phyloP scores from a whole-genome alignment of 1,140 invertebrate genomes.

The Whitmania pigra region DNA sequence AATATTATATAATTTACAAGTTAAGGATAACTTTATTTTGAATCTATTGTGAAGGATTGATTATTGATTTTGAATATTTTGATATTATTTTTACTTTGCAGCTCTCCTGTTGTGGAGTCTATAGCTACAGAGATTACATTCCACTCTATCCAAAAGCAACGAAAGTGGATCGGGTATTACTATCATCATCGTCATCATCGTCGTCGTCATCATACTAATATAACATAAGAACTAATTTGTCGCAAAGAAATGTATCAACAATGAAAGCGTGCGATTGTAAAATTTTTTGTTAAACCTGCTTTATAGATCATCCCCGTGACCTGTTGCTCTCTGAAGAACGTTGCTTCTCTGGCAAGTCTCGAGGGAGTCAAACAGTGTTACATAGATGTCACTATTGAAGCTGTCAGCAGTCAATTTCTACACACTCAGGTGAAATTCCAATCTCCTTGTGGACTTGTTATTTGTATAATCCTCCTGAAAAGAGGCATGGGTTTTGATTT shows the following conservation, averaged over 20 bases:
- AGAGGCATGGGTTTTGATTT: too few relatives aligned
- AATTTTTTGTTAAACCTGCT: background rate
- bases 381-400: background rate
- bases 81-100: too few relatives aligned
- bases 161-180: too few relatives aligned
- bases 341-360: background rate
- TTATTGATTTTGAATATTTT: too few relatives aligned
- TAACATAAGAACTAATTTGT: background rate
- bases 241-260: background rate
- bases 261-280: background rate
- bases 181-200: too few relatives aligned
- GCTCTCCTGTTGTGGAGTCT: conserved; percentile 2
- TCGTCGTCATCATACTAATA: too few relatives aligned
- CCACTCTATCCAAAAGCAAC: background rate
- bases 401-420: background rate
- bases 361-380: background rate
- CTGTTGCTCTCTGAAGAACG: background rate
- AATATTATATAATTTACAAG: too few relatives aligned
- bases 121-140: background rate
- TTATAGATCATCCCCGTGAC: background rate
- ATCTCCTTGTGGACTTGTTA: too few relatives aligned
- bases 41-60: too few relatives aligned
- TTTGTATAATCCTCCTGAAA: too few relatives aligned
- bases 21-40: too few relatives aligned
- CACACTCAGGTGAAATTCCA: background rate